A percentile compares a stretch with the other conserved stretches of the same genome.
Evolutionary conservation across 2,888 invertebrate species (phyloP).

Genomic region (Torymus tubicola): DNA sequence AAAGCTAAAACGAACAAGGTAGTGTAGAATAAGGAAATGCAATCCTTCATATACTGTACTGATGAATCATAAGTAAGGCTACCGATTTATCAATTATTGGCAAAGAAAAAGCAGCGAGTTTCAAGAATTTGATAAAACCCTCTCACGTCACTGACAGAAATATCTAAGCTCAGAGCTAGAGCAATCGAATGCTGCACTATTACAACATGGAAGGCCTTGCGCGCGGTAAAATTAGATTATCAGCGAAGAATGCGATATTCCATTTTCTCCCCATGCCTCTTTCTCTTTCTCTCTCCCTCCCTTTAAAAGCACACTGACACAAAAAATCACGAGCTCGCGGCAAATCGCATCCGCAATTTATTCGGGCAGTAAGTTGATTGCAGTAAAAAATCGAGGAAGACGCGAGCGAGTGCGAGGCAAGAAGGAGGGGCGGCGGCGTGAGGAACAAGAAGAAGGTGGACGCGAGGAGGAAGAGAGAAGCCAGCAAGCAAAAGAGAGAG

Average conservation of each 20-base stretch:
- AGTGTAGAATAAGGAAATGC: too few species aligned
- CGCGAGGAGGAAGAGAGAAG: too few species aligned
- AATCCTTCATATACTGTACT: too few species aligned
- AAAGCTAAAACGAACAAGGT: too few species aligned
- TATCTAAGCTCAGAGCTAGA: neutral
- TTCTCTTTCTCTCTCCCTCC: constrained; percentile 15
- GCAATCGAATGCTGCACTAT: neutral
- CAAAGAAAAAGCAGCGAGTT: too few species aligned
- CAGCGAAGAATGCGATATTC: constrained; percentile 49
- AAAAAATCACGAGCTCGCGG: constrained; percentile 45
- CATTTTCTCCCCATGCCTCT: constrained; percentile 31
- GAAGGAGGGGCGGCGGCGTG: neutral
- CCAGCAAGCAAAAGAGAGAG: neutral
- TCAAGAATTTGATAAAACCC: too few species aligned
- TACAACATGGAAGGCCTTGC: neutral
- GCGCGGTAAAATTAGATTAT: constrained; percentile 49
- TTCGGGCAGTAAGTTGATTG: constrained; percentile 54
- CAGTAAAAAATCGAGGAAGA: constrained; percentile 37
- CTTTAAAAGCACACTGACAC: constrained; percentile 40
- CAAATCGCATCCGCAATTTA: constrained; percentile 55
- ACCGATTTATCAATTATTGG: too few species aligned
- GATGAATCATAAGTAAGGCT: too few species aligned
- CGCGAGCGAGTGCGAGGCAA: neutral
- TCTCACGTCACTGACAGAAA: too few species aligned
- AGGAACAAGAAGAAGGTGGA: too few species aligned